Conservation (phyloP, 2,113 vertebrate genomes). For the Cricetomys ansorgei region DNA sequence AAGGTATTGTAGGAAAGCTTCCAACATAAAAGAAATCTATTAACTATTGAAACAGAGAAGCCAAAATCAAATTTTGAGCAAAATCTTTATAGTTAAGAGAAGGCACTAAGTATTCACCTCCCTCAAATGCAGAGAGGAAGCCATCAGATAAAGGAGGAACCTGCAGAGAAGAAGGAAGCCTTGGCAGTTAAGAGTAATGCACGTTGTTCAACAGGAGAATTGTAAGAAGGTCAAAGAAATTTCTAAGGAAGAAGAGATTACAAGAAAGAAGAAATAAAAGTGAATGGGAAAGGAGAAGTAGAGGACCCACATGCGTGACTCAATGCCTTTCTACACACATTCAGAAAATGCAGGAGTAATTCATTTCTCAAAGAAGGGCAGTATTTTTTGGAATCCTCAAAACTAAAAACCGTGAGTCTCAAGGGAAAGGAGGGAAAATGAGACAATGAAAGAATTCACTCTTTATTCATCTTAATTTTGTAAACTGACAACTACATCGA, state of each 20-base stretch:
- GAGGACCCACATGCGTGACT: neutral
- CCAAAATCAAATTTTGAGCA: neutral
- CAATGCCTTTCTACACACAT: neutral
- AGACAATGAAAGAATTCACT: neutral
- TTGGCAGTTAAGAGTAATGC: neutral
- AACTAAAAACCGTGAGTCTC: neutral
- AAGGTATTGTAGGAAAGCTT: neutral
- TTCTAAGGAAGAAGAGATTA: constrained; percentile 3
- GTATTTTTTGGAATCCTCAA: neutral
- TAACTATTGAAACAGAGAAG: neutral
- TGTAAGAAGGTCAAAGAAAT: neutral
- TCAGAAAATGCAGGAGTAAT: neutral
- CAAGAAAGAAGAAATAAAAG: neutral
- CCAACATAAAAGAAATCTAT: neutral
- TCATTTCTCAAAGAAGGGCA: neutral
- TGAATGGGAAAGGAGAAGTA: neutral
- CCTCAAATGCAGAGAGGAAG: neutral
- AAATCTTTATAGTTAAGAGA: neutral
- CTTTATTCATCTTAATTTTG: constrained; percentile 2
- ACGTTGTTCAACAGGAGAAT: neutral
- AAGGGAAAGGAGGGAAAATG: neutral
- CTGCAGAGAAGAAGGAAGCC: neutral
- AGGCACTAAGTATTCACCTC: neutral
- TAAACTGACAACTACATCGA: neutral
- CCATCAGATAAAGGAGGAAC: neutral